These are phyloP conservation scores for Luidia sarsii DNA, from an alignment of 53 echinoderm and acorn worm species.

Conservation along the genomic window DNA sequence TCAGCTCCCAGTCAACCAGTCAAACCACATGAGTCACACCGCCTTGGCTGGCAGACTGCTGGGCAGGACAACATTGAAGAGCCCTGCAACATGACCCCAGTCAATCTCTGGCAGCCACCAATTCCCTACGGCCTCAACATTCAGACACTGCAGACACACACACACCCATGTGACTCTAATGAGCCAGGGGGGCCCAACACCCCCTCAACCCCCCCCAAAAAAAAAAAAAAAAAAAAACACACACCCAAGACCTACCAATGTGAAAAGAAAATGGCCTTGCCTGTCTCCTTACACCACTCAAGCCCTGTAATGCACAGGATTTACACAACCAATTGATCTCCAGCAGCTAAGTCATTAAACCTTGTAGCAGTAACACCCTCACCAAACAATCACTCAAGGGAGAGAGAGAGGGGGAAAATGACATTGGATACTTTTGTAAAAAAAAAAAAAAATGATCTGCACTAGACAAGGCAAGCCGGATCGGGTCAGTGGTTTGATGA, in stretches of 20 bases:
- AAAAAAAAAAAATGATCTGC: conserved; percentile 42
- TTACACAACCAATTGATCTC: conserved; percentile 41
- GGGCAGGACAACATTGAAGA: too few relatives aligned
- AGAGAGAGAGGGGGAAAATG: background rate
- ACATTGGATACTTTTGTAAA: conserved; percentile 44
- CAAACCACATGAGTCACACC: too few relatives aligned
- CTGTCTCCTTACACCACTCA: background rate
- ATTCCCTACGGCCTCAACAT: too few relatives aligned
- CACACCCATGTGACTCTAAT: too few relatives aligned
- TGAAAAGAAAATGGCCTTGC: background rate
- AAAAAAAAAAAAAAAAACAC: background rate
- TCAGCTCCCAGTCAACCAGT: too few relatives aligned
- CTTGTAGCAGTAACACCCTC: background rate
- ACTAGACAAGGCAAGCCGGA: background rate
- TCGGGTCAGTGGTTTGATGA: conserved; percentile 45
- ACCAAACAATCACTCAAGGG: background rate
- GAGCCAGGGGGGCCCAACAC: background rate
- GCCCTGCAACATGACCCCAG: too few relatives aligned
- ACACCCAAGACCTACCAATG: conserved; percentile 1
- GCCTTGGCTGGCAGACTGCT: too few relatives aligned
- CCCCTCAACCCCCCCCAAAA: background rate
- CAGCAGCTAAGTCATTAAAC: conserved; percentile 19
- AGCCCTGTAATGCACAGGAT: conserved; percentile 21
- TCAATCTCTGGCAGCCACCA: too few relatives aligned
- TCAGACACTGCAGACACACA: too few relatives aligned